phyloP scores from a whole-genome alignment of 2,888 invertebrate species.

The Autographa gamma region DNA sequence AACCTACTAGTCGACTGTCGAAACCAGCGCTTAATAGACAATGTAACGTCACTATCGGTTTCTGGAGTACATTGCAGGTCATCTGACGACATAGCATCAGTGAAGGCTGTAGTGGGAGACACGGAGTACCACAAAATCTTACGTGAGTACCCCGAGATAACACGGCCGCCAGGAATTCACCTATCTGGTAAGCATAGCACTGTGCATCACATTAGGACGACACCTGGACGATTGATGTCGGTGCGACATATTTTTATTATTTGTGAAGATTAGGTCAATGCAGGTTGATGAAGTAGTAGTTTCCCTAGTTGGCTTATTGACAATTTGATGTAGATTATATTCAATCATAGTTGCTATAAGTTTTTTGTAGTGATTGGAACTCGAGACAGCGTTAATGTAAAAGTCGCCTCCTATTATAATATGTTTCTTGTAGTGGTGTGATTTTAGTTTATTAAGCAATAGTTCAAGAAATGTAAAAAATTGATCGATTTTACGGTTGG shows the following conservation, averaged over 20 bases:
- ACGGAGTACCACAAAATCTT: conserved; percentile 5
- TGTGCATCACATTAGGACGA: conserved; percentile 10
- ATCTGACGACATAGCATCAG: conserved; percentile 7
- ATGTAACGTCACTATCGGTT: conserved; percentile 32
- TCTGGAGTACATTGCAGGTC: background rate
- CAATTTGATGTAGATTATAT: no score
- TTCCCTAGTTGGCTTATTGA: no score
- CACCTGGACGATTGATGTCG: no score
- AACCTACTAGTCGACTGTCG: conserved; percentile 63
- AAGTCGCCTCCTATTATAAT: no score
- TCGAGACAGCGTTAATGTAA: no score
- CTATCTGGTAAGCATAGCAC: background rate
- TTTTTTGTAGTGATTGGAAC: no score
- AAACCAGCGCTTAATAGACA: conserved; percentile 52
- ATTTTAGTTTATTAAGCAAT: conserved; percentile 9
- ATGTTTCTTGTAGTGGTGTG: background rate
- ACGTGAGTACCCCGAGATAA: conserved; percentile 8
- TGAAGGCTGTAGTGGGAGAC: conserved; percentile 8
- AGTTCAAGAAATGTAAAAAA: conserved; percentile 17
- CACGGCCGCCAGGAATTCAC: conserved; percentile 6
- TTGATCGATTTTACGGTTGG: conserved; percentile 9
- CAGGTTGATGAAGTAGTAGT: no score
- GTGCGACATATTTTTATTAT: no score
- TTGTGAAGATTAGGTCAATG: no score
- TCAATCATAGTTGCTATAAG: no score